phyloP scores from a whole-genome alignment of 1,140 invertebrate genomes.

The Drosophila albomicans region DNA sequence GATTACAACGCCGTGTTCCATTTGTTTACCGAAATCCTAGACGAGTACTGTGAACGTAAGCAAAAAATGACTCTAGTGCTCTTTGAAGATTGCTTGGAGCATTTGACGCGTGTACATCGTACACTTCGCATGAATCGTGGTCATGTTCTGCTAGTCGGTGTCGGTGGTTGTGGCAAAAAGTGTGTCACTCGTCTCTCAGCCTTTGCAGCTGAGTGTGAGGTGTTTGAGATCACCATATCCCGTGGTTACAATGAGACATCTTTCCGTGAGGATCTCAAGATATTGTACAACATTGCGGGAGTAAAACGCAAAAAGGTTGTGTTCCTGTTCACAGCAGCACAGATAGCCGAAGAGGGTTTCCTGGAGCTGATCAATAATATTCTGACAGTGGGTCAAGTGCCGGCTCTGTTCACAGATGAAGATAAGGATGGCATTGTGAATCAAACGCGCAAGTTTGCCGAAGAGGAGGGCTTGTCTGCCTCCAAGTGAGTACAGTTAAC shows the following conservation, averaged over 20 bases:
- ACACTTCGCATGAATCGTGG: slow-evolving; percentile 93
- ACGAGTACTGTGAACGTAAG: slow-evolving; percentile 92
- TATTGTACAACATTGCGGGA: slow-evolving; percentile 90
- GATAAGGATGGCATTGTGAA: slow-evolving; percentile 93
- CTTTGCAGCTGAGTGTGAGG: slow-evolving; percentile 90
- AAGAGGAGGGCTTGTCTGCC: slow-evolving; percentile 88
- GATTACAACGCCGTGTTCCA: slow-evolving; percentile 94
- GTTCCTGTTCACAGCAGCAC: slow-evolving; percentile 93
- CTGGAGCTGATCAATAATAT: slow-evolving; percentile 96
- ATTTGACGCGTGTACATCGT: slow-evolving; percentile 93
- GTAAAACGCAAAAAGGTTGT: slow-evolving; percentile 91
- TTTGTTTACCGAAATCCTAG: slow-evolving; percentile 94
- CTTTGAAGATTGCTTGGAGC: slow-evolving; percentile 95
- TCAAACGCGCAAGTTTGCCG: slow-evolving; percentile 88
- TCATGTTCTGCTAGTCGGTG: slow-evolving; percentile 93
- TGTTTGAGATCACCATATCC: slow-evolving; percentile 93
- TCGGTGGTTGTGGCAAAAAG: slow-evolving; percentile 94
- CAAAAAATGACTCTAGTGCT: slow-evolving; percentile 92
- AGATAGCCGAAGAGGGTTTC: slow-evolving; percentile 91
- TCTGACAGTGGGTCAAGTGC: slow-evolving; percentile 93
- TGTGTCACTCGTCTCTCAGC: slow-evolving; percentile 90
- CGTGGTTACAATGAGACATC: slow-evolving; percentile 92
- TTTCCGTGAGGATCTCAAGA: slow-evolving; percentile 95
- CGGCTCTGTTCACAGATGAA: slow-evolving; percentile 93
- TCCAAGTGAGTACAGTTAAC: slow-evolving; percentile 87